Percentiles rank a stretch among this genome's conserved stretches.
Evolutionary conservation across 2,888 invertebrate species (phyloP).

Genomic region (Nymphalis urticae): DNA sequence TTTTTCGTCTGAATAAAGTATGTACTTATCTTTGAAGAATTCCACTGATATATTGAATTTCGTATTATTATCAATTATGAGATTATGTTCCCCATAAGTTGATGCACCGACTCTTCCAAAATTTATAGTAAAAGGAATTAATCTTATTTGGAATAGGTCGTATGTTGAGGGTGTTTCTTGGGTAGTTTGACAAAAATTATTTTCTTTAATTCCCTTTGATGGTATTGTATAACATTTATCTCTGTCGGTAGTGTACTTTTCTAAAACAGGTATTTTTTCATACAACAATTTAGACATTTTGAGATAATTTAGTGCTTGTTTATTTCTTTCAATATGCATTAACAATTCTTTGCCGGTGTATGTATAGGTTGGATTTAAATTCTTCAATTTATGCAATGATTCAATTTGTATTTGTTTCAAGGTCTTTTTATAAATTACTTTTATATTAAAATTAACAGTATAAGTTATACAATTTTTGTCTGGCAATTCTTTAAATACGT

Average conservation of each 20-base stretch:
- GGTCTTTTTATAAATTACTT: slow-evolving; percentile 51
- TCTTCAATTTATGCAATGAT: slow-evolving; percentile 65
- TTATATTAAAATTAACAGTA: slow-evolving; percentile 51
- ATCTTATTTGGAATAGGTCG: slow-evolving; percentile 57
- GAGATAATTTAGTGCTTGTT: slow-evolving; percentile 50
- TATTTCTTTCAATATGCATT: slow-evolving; percentile 46
- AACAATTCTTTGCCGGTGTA: slow-evolving; percentile 54
- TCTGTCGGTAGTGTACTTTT: slow-evolving; percentile 50
- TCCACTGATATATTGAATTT: slow-evolving; percentile 53
- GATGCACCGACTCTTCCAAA: slow-evolving; percentile 64
- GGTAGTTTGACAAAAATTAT: slow-evolving; percentile 53
- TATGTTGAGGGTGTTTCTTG: slow-evolving; percentile 48
- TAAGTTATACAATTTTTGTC: slow-evolving; percentile 57
- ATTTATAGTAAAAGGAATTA: slow-evolving; percentile 57
- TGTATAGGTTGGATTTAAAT: slow-evolving; percentile 56
- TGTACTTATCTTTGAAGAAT: slow-evolving; percentile 50
- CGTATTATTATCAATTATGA: slow-evolving; percentile 63
- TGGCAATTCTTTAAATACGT: slow-evolving; percentile 38
- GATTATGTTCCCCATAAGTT: slow-evolving; percentile 56
- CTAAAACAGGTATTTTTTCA: slow-evolving; percentile 44
- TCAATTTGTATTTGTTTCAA: slow-evolving; percentile 48
- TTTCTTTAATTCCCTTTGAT: slow-evolving; percentile 36
- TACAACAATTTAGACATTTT: slow-evolving; percentile 49
- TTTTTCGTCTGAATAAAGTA: slow-evolving; percentile 59
- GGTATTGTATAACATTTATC: slow-evolving; percentile 48